These are phyloP conservation scores for Castor canadensis DNA, from an alignment of 2,113 vertebrate genomes.

Conservation along the genomic window DNA sequence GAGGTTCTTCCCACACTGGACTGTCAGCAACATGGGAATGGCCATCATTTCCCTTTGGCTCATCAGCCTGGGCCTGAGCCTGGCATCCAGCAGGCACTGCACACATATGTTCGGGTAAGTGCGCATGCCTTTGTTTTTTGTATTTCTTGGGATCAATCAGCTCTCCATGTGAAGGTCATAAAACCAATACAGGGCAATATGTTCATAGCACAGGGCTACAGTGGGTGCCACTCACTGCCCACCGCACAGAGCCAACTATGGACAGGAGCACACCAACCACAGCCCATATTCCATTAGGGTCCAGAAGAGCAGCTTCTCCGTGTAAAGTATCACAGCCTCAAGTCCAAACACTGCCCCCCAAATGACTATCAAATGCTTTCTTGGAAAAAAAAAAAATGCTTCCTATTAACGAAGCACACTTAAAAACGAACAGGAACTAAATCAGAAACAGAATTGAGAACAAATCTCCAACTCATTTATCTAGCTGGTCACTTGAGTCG, in stretches of 20 bases:
- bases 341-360: not conserved
- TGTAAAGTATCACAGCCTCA: not conserved
- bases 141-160: not conserved
- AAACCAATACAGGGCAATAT: slow-evolving; percentile 38
- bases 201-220: not conserved
- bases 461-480: slow-evolving; percentile 10
- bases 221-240: not conserved
- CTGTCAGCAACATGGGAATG: not conserved
- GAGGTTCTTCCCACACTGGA: not conserved
- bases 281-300: slow-evolving; percentile 21
- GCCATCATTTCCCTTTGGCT: not conserved
- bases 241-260: not conserved
- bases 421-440: slow-evolving; percentile 42
- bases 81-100: not conserved
- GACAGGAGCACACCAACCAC: not conserved
- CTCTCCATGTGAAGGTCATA: not conserved
- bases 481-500: slow-evolving; percentile 12
- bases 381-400: not conserved
- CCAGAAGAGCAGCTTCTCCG: not conserved
- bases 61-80: not conserved
- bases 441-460: slow-evolving; percentile 42
- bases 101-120: not conserved
- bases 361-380: not conserved
- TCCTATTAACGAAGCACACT: slow-evolving; percentile 13
- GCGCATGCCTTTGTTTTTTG: not conserved